A percentile compares a stretch with the other conserved stretches of the same genome.
Conservation (phyloP, 2,888 invertebrate genomes). For the Eilema depressum region DNA sequence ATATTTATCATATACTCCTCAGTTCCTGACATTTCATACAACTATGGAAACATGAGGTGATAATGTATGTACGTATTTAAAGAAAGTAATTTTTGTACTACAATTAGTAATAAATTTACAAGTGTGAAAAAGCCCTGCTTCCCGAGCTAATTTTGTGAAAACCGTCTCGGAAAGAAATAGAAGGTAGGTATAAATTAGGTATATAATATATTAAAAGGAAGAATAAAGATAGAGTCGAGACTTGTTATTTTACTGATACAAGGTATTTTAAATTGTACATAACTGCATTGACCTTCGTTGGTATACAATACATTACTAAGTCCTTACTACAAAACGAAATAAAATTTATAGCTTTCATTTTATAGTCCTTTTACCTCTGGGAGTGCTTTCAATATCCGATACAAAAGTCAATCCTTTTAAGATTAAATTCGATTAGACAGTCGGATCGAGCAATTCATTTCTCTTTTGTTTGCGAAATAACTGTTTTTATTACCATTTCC, state of each 20-base stretch:
- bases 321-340: slow-evolving; percentile 35
- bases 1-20: too few species aligned
- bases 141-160: too few species aligned
- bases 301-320: slow-evolving; percentile 11
- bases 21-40: too few species aligned
- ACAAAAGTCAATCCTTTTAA: slow-evolving; percentile 55
- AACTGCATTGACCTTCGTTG: not conserved
- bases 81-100: too few species aligned
- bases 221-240: too few species aligned
- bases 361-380: slow-evolving; percentile 46
- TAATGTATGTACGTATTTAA: too few species aligned
- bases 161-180: too few species aligned
- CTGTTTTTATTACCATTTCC: slow-evolving; percentile 26
- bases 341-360: slow-evolving; percentile 48
- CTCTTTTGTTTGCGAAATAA: slow-evolving; percentile 39
- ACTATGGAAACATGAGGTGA: too few species aligned
- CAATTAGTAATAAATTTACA: too few species aligned
- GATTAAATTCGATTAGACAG: slow-evolving; percentile 52
- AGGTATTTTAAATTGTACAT: slow-evolving; percentile 1
- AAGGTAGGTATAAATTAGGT: too few species aligned
- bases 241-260: not conserved
- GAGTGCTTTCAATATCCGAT: slow-evolving; percentile 49
- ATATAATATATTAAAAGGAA: too few species aligned
- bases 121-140: too few species aligned
- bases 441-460: slow-evolving; percentile 39